Conservation (phyloP, 2,113 vertebrate species). For the Cichladusa arquata region DNA sequence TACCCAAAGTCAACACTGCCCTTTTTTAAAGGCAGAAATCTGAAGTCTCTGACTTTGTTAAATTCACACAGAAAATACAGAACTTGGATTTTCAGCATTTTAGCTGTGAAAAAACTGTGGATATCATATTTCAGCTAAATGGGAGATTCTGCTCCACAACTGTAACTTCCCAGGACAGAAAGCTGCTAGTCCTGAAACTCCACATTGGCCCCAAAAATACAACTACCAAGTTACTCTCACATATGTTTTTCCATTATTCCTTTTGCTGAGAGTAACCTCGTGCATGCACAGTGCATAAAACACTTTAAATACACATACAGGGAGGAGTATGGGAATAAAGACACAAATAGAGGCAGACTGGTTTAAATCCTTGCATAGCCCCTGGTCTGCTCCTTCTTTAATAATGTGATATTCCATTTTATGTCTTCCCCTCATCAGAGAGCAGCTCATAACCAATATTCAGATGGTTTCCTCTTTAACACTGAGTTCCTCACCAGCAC, state of each 20-base stretch:
- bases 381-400: background rate
- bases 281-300: background rate
- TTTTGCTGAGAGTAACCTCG: background rate
- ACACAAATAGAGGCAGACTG: background rate
- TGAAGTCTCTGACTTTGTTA: background rate
- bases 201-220: background rate
- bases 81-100: background rate
- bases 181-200: background rate
- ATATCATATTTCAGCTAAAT: background rate
- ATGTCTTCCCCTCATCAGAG: background rate
- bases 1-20: background rate
- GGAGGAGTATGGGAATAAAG: background rate
- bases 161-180: background rate
- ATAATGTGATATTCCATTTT: background rate
- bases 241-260: background rate
- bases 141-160: background rate
- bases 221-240: background rate
- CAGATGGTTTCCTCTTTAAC: background rate
- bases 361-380: background rate
- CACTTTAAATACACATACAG: background rate
- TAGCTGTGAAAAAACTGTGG: background rate
- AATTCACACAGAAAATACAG: background rate
- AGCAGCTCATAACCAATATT: background rate
- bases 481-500: background rate
- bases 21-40: background rate